Conservation (phyloP, 2,113 vertebrate species). For the Nycticorax nycticorax region DNA sequence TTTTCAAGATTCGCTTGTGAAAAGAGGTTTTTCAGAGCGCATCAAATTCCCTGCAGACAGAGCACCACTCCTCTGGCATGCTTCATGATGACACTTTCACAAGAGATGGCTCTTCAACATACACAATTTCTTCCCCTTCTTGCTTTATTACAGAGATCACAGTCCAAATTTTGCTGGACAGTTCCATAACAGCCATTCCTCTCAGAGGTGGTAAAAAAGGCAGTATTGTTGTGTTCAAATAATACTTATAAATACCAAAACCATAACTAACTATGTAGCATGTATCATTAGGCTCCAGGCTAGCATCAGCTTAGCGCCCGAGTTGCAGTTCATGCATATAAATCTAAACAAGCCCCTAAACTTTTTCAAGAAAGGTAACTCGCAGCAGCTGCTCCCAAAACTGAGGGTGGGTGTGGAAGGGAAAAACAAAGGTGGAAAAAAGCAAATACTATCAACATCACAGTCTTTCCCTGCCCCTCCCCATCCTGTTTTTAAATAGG, state of each 20-base stretch:
- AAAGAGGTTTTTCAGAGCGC: neutral
- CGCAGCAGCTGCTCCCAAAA: neutral
- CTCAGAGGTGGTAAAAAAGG: neutral
- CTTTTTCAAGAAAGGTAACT: neutral
- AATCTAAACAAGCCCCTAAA: neutral
- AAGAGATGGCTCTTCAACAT: neutral
- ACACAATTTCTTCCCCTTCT: neutral
- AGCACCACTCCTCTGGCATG: neutral
- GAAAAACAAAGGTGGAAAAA: neutral
- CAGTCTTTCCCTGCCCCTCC: neutral
- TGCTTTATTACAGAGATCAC: neutral
- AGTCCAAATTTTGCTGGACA: neutral
- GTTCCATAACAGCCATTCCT: neutral
- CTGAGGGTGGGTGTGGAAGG: neutral
- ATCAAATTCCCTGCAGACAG: neutral
- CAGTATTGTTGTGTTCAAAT: neutral
- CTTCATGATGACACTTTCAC: neutral
- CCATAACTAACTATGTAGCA: accelerated
- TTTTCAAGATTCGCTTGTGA: neutral
- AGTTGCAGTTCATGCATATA: neutral
- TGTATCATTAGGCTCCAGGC: neutral
- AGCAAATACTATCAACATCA: neutral
- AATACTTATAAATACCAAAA: neutral
- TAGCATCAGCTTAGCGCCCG: neutral
- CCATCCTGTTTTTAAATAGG: neutral